Base-by-base conservation (phyloP, 2,113 vertebrate species). In the Elanoides forficatus region DNA sequence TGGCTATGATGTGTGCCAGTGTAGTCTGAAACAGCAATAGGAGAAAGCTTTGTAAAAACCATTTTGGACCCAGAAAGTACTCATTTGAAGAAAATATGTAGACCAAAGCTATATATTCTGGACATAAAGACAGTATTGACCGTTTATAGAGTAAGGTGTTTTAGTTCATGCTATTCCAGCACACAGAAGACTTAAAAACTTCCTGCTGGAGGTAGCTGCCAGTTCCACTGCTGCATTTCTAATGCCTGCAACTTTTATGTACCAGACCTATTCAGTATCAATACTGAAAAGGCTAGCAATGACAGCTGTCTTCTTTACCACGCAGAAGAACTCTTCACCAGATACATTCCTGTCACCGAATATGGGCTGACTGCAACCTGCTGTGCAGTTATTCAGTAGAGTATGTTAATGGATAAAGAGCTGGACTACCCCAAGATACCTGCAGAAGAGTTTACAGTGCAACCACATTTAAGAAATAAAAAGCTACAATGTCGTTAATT, bases 1-100 rank as follows among this genome's bases (percentile, higher is more conserved):
- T 99, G 96, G 99, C 99, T 94, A 99, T 99, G 59, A 99, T 99
- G 96, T 99, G 99, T 82, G 99, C 99, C 76, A 99, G 95, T 7
- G 99, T 99, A 52, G 99, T 99, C 99, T 99, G 97, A 97, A 96
- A 98, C 34, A 89, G 45, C 94, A 43, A 60, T 1, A 86, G 60
- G 23, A 96, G 21, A 34, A 20, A 63, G 30, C 68, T 80, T 88
- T 75, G 73, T 83, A 91, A 94, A 95, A 86, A 79, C 66, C 0
- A 0, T 50, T 93, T 74, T 29, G 16, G 55, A 84, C 29, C 55
- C 23, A 87, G 21, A 42, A 75, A 91, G 11, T 20, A 67, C 14
- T 38, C 9, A 38, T 65, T 32, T 56, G 60, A 85, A 75, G 26
- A 42, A 82, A 65, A 66, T 15, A 71, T 0, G 13, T 40, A 87